These are phyloP conservation scores for Apostichopus parvimensis DNA, from an alignment of 35 echinoderm and acorn worm genomes.

Conservation along the genomic window DNA sequence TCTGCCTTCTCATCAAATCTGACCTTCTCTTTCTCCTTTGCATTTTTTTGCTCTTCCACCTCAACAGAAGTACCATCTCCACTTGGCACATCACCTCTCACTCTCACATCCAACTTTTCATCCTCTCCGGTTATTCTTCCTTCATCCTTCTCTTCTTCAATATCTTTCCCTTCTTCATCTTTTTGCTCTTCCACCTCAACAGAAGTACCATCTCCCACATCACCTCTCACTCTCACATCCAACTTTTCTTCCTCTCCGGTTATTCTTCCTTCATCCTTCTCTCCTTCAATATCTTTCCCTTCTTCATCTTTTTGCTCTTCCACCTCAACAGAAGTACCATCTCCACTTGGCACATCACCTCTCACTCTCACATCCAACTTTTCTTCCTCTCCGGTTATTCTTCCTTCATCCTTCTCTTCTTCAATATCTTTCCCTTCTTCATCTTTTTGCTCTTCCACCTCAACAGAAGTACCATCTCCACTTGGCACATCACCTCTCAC, in stretches of 20 bases:
- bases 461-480: not conserved
- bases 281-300: not conserved
- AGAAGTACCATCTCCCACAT: too few relatives aligned
- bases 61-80: not conserved
- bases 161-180: not conserved
- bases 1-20: not conserved
- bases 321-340: not conserved
- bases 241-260: not conserved
- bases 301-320: not conserved
- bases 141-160: not conserved
- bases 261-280: not conserved
- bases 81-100: not conserved
- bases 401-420: not conserved
- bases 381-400: not conserved
- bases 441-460: not conserved
- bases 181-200: not conserved
- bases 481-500: not conserved
- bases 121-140: not conserved
- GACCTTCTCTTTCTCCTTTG: not conserved
- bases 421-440: not conserved
- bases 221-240: not conserved
- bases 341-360: not conserved
- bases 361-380: not conserved
- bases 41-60: not conserved
- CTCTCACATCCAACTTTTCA: not conserved